Evolutionary conservation across 2,113 vertebrate species (phyloP).

Genomic region (Agapornis roseicollis): DNA sequence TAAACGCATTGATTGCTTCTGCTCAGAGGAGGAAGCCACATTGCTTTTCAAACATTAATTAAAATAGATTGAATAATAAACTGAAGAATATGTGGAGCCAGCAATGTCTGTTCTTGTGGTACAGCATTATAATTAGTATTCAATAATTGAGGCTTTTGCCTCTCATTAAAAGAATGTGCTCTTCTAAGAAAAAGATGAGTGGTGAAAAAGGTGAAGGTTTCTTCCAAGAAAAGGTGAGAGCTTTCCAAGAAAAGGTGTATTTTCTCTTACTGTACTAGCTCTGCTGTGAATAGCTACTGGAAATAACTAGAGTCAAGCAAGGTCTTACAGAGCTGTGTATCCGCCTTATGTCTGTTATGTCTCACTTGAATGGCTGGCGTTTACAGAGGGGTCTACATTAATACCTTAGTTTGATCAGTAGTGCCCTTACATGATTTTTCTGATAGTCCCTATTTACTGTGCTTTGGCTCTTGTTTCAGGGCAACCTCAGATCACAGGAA

Average conservation of each 20-base stretch:
- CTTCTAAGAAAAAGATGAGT: neutral
- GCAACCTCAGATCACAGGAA: neutral
- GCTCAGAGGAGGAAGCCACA: neutral
- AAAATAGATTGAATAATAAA: neutral
- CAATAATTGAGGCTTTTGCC: neutral
- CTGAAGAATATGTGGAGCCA: neutral
- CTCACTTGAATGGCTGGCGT: neutral
- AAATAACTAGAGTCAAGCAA: neutral
- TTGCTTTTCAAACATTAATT: neutral
- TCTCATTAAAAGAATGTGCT: neutral
- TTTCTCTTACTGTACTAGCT: neutral
- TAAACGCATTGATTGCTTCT: neutral
- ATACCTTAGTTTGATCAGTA: neutral
- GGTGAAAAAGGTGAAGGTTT: neutral
- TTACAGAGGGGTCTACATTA: neutral
- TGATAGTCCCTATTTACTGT: neutral
- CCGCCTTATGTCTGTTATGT: neutral
- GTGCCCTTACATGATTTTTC: neutral
- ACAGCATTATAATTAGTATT: neutral
- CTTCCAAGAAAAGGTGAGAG: neutral
- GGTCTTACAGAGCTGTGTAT: neutral
- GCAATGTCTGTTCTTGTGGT: neutral
- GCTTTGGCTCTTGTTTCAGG: neutral
- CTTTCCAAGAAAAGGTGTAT: neutral
- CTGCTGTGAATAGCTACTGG: neutral